Evolutionary conservation across 2,797 vertebrate genomes (phyloP), one percentile per base, ranked within the genome.

Genomic region (Triplophysa yarkandensis): DNA sequence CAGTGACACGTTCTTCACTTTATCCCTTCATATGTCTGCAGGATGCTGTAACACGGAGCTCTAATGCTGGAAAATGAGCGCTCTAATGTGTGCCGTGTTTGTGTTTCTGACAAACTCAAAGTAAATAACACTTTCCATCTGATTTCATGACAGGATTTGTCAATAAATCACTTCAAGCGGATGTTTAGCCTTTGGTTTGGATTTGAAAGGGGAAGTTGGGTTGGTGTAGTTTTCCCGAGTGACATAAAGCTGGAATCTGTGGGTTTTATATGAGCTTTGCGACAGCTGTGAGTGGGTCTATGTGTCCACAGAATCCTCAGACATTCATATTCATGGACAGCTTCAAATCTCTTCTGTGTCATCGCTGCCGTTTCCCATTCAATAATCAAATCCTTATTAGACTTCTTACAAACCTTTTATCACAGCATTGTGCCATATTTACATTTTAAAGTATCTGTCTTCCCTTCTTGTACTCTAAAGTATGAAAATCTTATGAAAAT

Each of bases 271-370:
- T 66, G 52, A 39, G 68, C n/a, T 60, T 58, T 46, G 27, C 17
- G 74, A 80, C 66, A 77, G 71, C 71, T 81, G 68, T 46, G 63
- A 68, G 32, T 6, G 32, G 25, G 43, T 62, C 7, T 21, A 32
- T 23, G 34, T 11, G 2, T 21, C 21, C 57, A 11, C 17, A 28
- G 44, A 17, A 21, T 21, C 25, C 32, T 63, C 58, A 41, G 17
- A 41, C 58, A 28, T 63, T 63, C 23, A 63, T 63, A 52, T 41
- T 52, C 27, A 72, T 41, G 14, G 21, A 1, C 28, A 19, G 10
- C 32, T 62, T 52, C 16, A 30, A 10, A 9, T 46, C 30, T 27
- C 8, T 13, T 52, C 1, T 28, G 44, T 14, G 21, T 52, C 48
- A 60, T 25, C 21, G 27, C n/a, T 48, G 55, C 8, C n/a, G 25